These are phyloP conservation scores for Glossosoma conforme DNA, from an alignment of 1,140 invertebrate species.

Conservation along the genomic window DNA sequence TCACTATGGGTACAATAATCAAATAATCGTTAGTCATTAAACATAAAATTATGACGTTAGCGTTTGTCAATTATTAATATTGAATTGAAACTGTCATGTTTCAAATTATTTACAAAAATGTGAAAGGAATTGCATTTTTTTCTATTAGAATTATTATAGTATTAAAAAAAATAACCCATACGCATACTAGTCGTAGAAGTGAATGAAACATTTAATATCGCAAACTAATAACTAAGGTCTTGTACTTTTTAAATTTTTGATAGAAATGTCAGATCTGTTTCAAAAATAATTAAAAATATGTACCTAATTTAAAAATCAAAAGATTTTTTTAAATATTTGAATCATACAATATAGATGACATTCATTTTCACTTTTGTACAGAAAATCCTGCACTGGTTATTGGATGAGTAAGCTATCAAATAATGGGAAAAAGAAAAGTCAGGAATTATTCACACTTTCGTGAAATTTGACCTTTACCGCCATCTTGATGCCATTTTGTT, in stretches of 20 bases:
- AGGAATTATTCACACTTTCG: too few species aligned
- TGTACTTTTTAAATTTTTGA: background rate
- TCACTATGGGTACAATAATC: background rate
- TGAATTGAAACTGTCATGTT: slow-evolving; percentile 10
- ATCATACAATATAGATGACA: background rate
- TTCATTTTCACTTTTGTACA: background rate
- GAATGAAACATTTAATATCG: background rate
- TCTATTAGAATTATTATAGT: too few species aligned
- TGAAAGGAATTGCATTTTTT: background rate
- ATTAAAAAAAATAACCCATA: too few species aligned
- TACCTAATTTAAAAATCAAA: background rate
- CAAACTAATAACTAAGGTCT: background rate
- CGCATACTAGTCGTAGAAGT: background rate
- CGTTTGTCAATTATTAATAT: slow-evolving; percentile 21
- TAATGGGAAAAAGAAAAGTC: too few species aligned
- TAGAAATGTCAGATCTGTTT: background rate
- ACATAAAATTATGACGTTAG: background rate
- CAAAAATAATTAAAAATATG: background rate
- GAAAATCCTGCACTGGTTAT: too few species aligned
- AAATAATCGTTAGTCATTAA: background rate
- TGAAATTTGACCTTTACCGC: too few species aligned
- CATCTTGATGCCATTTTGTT: too few species aligned
- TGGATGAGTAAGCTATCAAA: too few species aligned
- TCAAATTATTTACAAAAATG: background rate
- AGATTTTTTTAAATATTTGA: too few species aligned